These are phyloP conservation scores for Ostrea denselamellosa DNA, from an alignment of 1,140 invertebrate species.

Conservation along the genomic window DNA sequence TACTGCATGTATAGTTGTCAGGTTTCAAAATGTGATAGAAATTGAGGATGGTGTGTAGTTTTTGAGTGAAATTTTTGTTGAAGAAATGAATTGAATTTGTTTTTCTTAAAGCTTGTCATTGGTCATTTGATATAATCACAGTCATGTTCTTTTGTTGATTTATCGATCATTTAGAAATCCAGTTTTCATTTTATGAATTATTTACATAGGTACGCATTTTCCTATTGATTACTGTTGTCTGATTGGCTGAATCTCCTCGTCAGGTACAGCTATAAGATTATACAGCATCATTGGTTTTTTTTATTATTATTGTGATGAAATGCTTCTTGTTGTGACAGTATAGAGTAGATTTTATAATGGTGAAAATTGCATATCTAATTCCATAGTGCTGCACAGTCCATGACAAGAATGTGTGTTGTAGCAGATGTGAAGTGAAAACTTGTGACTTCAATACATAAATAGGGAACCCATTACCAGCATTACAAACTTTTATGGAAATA, in stretches of 20 bases:
- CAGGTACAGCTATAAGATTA: not conserved
- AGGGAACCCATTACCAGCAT: too few relatives aligned
- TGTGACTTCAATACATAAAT: too few relatives aligned
- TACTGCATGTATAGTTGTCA: too few relatives aligned
- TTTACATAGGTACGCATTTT: not conserved
- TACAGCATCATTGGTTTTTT: not conserved
- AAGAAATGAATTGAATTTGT: too few relatives aligned
- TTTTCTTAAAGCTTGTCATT: too few relatives aligned
- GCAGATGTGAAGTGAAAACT: not conserved
- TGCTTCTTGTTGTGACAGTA: not conserved
- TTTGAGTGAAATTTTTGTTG: too few relatives aligned
- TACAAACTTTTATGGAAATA: too few relatives aligned
- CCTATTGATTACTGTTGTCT: not conserved
- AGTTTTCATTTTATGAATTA: not conserved
- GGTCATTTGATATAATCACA: too few relatives aligned
- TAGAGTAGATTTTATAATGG: not conserved
- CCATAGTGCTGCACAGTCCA: not conserved
- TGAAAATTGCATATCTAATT: not conserved
- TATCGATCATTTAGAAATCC: not conserved
- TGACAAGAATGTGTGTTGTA: not conserved
- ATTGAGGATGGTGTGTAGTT: too few relatives aligned
- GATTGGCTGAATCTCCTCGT: not conserved
- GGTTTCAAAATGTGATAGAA: too few relatives aligned
- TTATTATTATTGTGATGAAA: not conserved
- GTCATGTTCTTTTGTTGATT: not conserved